phyloP scores from a whole-genome alignment of 2,113 vertebrate species.

The Felis chaus region DNA sequence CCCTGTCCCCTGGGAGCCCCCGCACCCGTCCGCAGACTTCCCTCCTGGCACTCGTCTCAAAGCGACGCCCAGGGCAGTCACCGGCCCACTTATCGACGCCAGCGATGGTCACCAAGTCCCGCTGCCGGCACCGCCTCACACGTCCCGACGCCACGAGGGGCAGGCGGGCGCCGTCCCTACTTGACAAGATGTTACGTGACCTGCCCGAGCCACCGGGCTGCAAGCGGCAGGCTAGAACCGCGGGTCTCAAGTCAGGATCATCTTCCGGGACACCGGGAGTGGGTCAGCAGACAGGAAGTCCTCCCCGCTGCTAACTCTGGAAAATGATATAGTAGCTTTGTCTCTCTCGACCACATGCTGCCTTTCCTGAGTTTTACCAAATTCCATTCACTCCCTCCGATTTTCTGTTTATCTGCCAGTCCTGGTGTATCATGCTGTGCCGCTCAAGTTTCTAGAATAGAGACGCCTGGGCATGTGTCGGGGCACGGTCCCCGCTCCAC shows the following conservation, averaged over 20 bases:
- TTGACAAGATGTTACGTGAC: not conserved
- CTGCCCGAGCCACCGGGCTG: not conserved
- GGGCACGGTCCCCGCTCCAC: not conserved
- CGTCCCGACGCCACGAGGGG: not conserved
- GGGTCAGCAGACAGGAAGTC: not conserved
- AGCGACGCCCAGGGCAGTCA: not conserved
- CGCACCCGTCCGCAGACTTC: not conserved
- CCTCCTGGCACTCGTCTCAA: not conserved
- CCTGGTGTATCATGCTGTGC: not conserved
- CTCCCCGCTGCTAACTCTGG: not conserved
- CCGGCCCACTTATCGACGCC: rapidly evolving
- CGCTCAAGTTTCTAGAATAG: too few species aligned
- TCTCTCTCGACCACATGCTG: not conserved
- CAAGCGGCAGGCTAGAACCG: not conserved
- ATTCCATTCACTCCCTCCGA: not conserved
- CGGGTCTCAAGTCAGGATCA: not conserved
- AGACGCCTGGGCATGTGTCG: rapidly evolving
- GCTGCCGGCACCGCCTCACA: not conserved
- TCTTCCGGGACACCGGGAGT: not conserved
- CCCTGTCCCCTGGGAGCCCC: too few species aligned
- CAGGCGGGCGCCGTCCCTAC: not conserved
- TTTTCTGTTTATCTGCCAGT: rapidly evolving
- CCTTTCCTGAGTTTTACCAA: not conserved
- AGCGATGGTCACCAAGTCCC: rapidly evolving
- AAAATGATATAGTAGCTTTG: not conserved